Percentiles rank a stretch among this genome's conserved stretches.
Conservation (phyloP, 2,888 invertebrate species). For the Orgyia antiqua region DNA sequence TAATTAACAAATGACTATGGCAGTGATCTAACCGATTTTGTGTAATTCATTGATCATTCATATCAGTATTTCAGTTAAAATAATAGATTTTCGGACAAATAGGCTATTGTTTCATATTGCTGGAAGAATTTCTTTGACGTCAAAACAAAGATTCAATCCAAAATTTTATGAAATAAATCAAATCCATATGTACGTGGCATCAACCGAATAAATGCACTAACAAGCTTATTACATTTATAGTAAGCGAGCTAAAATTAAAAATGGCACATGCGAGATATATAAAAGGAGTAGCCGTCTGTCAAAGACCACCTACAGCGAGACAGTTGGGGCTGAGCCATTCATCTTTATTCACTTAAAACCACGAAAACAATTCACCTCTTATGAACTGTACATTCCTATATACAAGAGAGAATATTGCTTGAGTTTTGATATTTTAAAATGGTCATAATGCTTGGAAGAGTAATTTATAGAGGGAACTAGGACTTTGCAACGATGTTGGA, state of each 20-base stretch:
- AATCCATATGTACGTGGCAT: no score
- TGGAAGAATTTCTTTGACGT: no score
- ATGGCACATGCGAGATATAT: slow-evolving; percentile 38
- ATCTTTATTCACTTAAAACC: slow-evolving; percentile 58
- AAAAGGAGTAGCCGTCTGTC: slow-evolving; percentile 66
- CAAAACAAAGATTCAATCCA: no score
- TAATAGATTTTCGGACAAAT: no score
- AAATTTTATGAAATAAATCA: no score
- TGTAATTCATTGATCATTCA: no score
- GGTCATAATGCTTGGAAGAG: slow-evolving; percentile 35
- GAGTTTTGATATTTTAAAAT: slow-evolving; percentile 2
- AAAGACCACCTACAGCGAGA: slow-evolving; percentile 66
- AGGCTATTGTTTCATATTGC: no score
- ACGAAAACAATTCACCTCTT: slow-evolving; percentile 4
- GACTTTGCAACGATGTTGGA: slow-evolving; percentile 4
- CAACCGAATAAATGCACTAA: slow-evolving; percentile 5
- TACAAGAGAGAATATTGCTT: slow-evolving; percentile 10
- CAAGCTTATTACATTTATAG: slow-evolving; percentile 3
- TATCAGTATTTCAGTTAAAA: no score
- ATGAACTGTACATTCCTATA: accelerated
- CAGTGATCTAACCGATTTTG: no score
- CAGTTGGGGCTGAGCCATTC: slow-evolving; percentile 55
- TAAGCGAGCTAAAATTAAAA: slow-evolving; percentile 52
- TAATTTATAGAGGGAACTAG: slow-evolving; percentile 48
- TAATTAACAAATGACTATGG: no score